These are phyloP conservation scores for Epizoanthus illoricatus DNA, from an alignment of 92 coral and sea anemone species.

Conservation along the genomic window DNA sequence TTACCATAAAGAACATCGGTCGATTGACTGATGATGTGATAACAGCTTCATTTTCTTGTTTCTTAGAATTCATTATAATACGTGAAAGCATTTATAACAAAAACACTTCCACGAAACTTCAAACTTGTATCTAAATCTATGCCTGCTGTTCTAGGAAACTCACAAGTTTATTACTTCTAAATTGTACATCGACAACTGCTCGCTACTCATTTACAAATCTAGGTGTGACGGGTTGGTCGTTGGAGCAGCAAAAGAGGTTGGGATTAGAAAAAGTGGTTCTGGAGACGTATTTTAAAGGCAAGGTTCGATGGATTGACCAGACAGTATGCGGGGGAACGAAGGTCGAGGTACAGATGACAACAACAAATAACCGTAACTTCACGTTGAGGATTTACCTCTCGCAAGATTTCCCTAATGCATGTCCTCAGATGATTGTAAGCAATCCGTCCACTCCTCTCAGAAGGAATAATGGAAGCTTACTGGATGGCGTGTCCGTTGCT, in stretches of 20 bases:
- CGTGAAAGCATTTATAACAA: too few relatives aligned
- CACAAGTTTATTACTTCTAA: too few relatives aligned
- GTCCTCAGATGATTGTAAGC: conserved; percentile 70
- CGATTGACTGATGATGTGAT: too few relatives aligned
- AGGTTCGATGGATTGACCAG: conserved; percentile 63
- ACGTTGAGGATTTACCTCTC: conserved; percentile 67
- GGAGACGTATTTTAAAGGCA: conserved; percentile 56
- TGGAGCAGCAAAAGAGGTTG: conserved; percentile 53
- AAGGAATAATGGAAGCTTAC: too few relatives aligned
- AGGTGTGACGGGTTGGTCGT: conserved; percentile 59
- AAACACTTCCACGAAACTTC: too few relatives aligned
- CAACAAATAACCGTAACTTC: conserved; percentile 54
- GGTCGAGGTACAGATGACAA: conserved; percentile 59
- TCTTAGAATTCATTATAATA: too few relatives aligned
- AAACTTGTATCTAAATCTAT: too few relatives aligned
- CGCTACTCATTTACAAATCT: too few relatives aligned
- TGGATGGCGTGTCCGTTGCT: not conserved
- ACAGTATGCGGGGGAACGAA: conserved; percentile 53
- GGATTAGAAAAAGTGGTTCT: conserved; percentile 56
- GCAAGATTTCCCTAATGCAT: conserved; percentile 55
- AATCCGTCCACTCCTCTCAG: conserved; percentile 38
- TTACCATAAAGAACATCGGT: too few relatives aligned
- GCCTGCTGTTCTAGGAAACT: too few relatives aligned
- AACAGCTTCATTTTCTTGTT: too few relatives aligned
- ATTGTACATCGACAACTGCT: too few relatives aligned